Conservation (phyloP, 2,888 invertebrate genomes). For the Sinotaia quadrata region DNA sequence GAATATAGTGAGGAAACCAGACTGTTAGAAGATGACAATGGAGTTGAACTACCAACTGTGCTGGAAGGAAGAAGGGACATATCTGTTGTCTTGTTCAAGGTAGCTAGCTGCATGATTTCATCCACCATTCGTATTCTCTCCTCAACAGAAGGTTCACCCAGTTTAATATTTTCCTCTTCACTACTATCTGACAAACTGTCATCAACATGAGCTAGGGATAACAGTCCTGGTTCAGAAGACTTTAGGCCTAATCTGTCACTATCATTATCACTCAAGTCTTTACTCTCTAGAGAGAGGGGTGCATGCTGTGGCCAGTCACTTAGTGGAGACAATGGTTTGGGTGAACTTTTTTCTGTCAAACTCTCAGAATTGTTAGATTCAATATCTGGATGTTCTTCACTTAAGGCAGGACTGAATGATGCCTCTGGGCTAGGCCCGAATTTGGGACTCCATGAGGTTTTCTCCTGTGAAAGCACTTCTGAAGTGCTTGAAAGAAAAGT, state of each 20-base stretch:
- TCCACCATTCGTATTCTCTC: constrained; percentile 93
- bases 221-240: constrained; percentile 11
- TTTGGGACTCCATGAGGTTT: constrained; percentile 15
- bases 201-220: constrained; percentile 33
- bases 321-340: constrained; percentile 30
- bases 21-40: constrained; percentile 28
- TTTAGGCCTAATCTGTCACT: constrained; percentile 7
- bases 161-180: constrained; percentile 29
- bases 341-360: constrained; percentile 34
- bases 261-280: constrained; percentile 20
- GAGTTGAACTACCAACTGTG: background rate
- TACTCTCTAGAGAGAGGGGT: constrained; percentile 10
- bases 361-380: constrained; percentile 37
- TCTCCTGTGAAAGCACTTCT: constrained; percentile 3
- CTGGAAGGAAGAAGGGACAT: constrained; percentile 21
- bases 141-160: constrained; percentile 79
- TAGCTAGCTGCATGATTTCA: constrained; percentile 44
- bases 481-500: background rate
- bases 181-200: constrained; percentile 53
- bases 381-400: constrained; percentile 31
- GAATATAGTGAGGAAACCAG: constrained; percentile 50
- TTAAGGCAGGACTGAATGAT: constrained; percentile 34
- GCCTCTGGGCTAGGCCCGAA: constrained; percentile 29
- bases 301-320: constrained; percentile 30
- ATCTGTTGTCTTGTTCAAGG: constrained; percentile 33